These are phyloP conservation scores for Erebia epiphron DNA, from an alignment of 2,888 invertebrate species.

Conservation along the genomic window DNA sequence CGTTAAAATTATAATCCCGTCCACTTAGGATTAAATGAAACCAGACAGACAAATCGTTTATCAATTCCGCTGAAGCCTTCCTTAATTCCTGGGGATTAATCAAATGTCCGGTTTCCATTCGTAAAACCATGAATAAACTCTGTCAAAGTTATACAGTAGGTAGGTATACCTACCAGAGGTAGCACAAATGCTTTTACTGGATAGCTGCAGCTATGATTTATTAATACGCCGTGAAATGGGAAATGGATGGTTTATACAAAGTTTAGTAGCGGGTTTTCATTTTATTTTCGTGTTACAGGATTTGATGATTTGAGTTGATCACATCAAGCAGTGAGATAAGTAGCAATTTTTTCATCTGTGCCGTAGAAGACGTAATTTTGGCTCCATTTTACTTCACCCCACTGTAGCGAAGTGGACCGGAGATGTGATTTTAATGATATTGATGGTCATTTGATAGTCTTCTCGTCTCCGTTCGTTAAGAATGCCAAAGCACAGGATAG, in stretches of 20 bases:
- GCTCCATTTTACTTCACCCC: too few relatives aligned
- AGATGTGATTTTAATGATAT: background rate
- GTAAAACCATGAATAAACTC: constrained; percentile 16
- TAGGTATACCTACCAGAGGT: background rate
- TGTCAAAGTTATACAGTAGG: constrained; percentile 14
- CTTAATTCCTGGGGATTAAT: constrained; percentile 30
- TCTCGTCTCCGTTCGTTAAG: background rate
- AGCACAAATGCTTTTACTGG: constrained; percentile 6
- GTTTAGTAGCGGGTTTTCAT: background rate
- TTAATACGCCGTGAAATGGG: background rate
- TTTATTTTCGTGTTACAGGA: background rate
- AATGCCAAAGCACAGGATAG: background rate
- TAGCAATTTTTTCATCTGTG: too few relatives aligned
- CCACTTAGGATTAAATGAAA: constrained; percentile 18
- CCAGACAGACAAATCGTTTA: constrained; percentile 23
- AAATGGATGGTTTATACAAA: background rate
- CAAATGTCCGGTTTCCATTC: constrained; percentile 36
- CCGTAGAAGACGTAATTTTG: too few relatives aligned
- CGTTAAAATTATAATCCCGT: constrained; percentile 14
- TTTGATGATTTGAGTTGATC: too few relatives aligned
- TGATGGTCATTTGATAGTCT: too few relatives aligned
- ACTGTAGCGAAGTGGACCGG: too few relatives aligned
- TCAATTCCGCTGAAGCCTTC: constrained; percentile 22
- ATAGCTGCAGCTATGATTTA: constrained; percentile 15
- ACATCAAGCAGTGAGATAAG: too few relatives aligned